These are phyloP conservation scores for Epizoanthus rinbou DNA, from an alignment of 92 coral and sea anemone genomes.

Conservation along the genomic window DNA sequence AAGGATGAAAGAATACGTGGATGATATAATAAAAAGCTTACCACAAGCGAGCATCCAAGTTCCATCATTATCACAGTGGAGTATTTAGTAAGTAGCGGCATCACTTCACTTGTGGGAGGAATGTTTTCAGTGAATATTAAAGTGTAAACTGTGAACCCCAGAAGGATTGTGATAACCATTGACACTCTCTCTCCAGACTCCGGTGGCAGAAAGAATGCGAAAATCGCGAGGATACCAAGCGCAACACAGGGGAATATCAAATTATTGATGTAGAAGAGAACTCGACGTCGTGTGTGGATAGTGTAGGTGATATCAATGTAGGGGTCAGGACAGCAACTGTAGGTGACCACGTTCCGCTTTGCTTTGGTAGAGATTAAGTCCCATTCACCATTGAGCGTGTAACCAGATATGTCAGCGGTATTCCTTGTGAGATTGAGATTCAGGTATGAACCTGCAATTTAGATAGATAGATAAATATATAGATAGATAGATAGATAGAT, in stretches of 20 bases:
- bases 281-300: conserved; percentile 64
- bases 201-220: conserved; percentile 88
- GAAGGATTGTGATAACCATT: conserved; percentile 83
- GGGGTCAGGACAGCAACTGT: conserved; percentile 91
- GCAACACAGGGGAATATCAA: conserved; percentile 85
- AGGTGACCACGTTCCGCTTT: conserved; percentile 80
- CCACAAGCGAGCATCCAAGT: conserved; percentile 73
- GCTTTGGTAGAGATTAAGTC: conserved; percentile 77
- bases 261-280: conserved; percentile 84
- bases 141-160: conserved; percentile 90
- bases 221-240: conserved; percentile 78
- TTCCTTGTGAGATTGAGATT: conserved; percentile 67
- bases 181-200: conserved; percentile 96
- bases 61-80: conserved; percentile 88
- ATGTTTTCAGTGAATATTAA: conserved; percentile 89
- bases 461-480: too few relatives aligned
- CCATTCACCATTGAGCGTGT: conserved; percentile 90
- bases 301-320: conserved; percentile 86
- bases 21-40: conserved; percentile 14
- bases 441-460: conserved; percentile 61
- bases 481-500: too few relatives aligned
- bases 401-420: conserved; percentile 85
- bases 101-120: conserved; percentile 91
- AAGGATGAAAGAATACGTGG: neutral
- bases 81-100: conserved; percentile 83